Percentiles rank a stretch among this genome's conserved stretches.
These are phyloP conservation scores for Naso thynnoides DNA, from an alignment of 2,797 vertebrate species.

Conservation along the genomic window DNA sequence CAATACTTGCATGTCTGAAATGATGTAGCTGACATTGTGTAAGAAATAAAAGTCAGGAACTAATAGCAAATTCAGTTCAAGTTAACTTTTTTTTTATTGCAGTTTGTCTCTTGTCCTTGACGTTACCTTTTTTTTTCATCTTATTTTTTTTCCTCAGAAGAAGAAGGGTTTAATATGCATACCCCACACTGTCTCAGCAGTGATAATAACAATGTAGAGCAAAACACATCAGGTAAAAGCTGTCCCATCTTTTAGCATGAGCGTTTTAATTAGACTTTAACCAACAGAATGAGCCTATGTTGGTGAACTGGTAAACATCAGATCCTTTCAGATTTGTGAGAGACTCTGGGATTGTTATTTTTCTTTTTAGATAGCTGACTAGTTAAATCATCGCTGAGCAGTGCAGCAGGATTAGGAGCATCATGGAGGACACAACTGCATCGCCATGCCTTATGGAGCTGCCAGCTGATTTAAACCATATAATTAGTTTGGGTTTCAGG, in stretches of 20 bases:
- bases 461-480: constrained; percentile 17
- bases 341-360: not conserved
- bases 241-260: not conserved
- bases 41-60: constrained; percentile 35
- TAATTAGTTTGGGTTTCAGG: constrained; percentile 30
- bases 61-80: constrained; percentile 28
- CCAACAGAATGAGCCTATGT: not conserved
- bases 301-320: not conserved
- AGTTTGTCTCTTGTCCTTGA: constrained; percentile 14
- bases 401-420: not conserved
- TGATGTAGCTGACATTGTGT: constrained; percentile 20
- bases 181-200: constrained; percentile 4
- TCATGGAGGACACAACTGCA: not conserved
- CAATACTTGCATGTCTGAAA: constrained; percentile 22
- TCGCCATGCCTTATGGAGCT: constrained; percentile 7
- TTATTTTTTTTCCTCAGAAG: not conserved
- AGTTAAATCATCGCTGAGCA: not conserved
- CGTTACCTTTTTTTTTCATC: constrained; percentile 24
- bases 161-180: constrained; percentile 20
- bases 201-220: constrained; percentile 5
- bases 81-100: not conserved
- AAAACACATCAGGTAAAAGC: constrained; percentile 19
- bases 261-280: constrained; percentile 2
- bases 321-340: not conserved
- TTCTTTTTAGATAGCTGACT: not conserved